A percentile compares a stretch with the other conserved stretches of the same genome.
phyloP scores from a whole-genome alignment of 2,888 invertebrate genomes.

The Itoplectis maculator region DNA sequence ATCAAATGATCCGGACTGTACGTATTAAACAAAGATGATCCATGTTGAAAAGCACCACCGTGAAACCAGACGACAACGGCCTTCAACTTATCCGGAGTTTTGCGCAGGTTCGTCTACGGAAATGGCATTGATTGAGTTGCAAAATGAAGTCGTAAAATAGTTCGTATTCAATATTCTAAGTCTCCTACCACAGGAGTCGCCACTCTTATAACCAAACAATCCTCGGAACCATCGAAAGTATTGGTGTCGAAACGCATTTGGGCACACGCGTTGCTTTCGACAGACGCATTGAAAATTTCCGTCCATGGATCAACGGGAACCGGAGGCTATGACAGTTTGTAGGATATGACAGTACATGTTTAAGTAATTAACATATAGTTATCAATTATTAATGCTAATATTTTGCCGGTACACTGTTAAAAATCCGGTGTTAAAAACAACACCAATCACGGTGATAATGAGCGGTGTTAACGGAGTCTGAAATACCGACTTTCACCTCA shows the following conservation, averaged over 20 bases:
- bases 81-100: constrained; percentile 5
- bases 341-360: too few species aligned
- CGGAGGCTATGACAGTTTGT: constrained; percentile 40
- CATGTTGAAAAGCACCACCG: constrained; percentile 68
- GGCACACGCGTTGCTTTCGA: constrained; percentile 66
- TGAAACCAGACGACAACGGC: constrained; percentile 74
- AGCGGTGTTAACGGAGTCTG: too few species aligned
- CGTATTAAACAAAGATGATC: constrained; percentile 37
- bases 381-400: too few species aligned
- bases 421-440: too few species aligned
- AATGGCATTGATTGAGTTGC: neutral
- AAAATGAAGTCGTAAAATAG: too few species aligned
- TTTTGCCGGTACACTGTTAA: too few species aligned
- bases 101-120: neutral
- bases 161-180: too few species aligned
- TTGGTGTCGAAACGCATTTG: too few species aligned
- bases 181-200: constrained; percentile 72
- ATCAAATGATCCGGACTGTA: constrained; percentile 75
- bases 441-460: too few species aligned
- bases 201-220: constrained; percentile 76
- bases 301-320: constrained; percentile 70
- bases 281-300: constrained; percentile 56
- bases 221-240: constrained; percentile 71
- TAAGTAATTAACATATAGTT: too few species aligned
- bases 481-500: too few species aligned